Conservation (phyloP, 2,888 invertebrate genomes). For the Ochropleura leucogaster region DNA sequence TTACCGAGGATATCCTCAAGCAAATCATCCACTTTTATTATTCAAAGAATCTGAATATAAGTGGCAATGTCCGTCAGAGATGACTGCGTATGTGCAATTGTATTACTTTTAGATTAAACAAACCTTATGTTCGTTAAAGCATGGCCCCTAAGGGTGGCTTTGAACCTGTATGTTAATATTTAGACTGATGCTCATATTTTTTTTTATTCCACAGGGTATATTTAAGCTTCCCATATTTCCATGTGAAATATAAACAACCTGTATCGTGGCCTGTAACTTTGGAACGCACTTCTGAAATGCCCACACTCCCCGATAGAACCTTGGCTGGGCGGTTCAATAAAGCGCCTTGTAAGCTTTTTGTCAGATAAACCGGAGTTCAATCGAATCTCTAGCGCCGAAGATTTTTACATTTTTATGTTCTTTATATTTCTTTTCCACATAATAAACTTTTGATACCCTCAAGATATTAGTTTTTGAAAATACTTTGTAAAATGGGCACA, state of each 20-base stretch:
- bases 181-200: background rate
- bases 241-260: conserved; percentile 89
- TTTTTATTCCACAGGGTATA: conserved; percentile 82
- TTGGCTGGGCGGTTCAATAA: conserved; percentile 88
- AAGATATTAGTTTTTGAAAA: background rate
- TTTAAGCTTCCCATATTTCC: conserved; percentile 87
- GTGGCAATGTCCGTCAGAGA: conserved; percentile 90
- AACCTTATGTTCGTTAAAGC: background rate
- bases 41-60: conserved; percentile 85
- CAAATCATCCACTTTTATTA: conserved; percentile 89
- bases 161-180: background rate
- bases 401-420: background rate
- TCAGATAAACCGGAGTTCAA: conserved; percentile 14
- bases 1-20: conserved; percentile 90
- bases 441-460: background rate
- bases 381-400: background rate
- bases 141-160: too few species aligned
- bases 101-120: background rate
- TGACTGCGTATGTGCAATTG: conserved; percentile 75
- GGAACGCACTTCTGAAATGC: conserved; percentile 80
- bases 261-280: conserved; percentile 84
- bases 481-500: background rate
- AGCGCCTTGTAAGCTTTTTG: conserved; percentile 84
- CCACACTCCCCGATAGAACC: conserved; percentile 87
- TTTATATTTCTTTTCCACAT: background rate